A percentile compares a stretch with the other conserved stretches of the same genome.
Evolutionary conservation across 1,140 invertebrate genomes (phyloP).

Genomic region (Phortica variegata): DNA sequence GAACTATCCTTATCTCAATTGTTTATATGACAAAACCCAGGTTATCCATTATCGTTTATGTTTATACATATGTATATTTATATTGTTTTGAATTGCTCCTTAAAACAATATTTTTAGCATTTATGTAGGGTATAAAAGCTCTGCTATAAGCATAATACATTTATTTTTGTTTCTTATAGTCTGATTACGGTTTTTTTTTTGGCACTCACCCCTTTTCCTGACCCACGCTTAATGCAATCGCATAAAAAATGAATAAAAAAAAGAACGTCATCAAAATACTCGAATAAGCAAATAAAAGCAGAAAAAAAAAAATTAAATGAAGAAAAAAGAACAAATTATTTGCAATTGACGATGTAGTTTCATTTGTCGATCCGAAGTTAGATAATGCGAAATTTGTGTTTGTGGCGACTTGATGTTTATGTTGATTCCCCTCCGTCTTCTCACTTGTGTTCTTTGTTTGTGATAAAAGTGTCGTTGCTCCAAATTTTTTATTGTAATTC

Average conservation of each 20-base stretch:
- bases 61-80: no score
- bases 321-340: neutral
- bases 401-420: constrained; percentile 15
- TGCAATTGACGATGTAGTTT: constrained; percentile 4
- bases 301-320: constrained; percentile 2
- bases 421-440: constrained; percentile 17
- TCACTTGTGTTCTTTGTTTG: no score
- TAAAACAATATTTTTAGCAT: no score
- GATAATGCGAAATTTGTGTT: no score
- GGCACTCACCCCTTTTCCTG: constrained; percentile 15
- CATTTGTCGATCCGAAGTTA: no score
- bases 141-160: no score
- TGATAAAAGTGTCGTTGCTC: constrained; percentile 43
- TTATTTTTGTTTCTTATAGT: no score
- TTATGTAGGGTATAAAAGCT: no score
- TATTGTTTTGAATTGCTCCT: no score
- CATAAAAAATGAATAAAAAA: neutral
- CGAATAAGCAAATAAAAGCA: constrained; percentile 8
- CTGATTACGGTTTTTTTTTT: constrained; percentile 18
- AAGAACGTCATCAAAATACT: constrained; percentile 22
- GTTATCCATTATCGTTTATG: no score
- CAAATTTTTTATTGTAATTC: constrained; percentile 44
- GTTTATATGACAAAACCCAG: no score
- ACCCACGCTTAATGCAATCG: neutral
- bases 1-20: no score